Conservation (phyloP, 1,140 invertebrate species). For the Bombus confusus region DNA sequence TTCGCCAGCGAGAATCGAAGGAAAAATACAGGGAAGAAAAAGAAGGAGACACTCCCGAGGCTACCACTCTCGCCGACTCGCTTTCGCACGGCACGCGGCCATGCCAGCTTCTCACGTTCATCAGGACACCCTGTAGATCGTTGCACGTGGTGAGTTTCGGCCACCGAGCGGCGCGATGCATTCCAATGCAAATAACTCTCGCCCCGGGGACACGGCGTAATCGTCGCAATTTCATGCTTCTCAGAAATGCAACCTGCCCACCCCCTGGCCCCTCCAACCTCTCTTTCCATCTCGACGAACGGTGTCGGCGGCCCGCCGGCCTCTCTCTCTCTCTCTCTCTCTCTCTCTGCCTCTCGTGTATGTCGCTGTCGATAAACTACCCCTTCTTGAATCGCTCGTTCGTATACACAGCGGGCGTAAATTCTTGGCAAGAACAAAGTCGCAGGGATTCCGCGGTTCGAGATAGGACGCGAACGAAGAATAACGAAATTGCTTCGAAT, state of each 20-base stretch:
- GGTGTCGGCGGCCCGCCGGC: no score
- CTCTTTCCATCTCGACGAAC: neutral
- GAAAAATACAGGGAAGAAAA: neutral
- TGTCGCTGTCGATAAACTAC: neutral
- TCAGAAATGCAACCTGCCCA: conserved; percentile 72
- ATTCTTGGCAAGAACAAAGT: no score
- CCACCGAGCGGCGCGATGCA: conserved; percentile 70
- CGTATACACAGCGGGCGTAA: neutral
- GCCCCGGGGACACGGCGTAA: conserved; percentile 76
- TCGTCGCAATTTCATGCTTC: conserved; percentile 80
- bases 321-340: neutral
- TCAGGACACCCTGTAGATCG: conserved; percentile 74
- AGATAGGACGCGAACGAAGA: no score
- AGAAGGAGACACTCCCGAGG: neutral
- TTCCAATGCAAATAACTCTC: conserved; percentile 80
- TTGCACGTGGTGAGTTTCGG: conserved; percentile 72
- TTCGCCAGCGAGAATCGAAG: conserved; percentile 27
- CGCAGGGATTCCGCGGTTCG: no score
- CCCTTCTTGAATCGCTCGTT: neutral
- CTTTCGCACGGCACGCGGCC: conserved; percentile 53
- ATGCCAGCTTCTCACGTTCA: conserved; percentile 70
- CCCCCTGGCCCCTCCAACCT: neutral
- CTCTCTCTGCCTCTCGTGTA: neutral
- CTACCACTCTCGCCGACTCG: neutral
- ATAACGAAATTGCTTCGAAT: no score